Percentiles rank a stretch among this genome's conserved stretches.
phyloP scores from a whole-genome alignment of 1,140 invertebrate species.

The Sarcophaga peregrina region DNA sequence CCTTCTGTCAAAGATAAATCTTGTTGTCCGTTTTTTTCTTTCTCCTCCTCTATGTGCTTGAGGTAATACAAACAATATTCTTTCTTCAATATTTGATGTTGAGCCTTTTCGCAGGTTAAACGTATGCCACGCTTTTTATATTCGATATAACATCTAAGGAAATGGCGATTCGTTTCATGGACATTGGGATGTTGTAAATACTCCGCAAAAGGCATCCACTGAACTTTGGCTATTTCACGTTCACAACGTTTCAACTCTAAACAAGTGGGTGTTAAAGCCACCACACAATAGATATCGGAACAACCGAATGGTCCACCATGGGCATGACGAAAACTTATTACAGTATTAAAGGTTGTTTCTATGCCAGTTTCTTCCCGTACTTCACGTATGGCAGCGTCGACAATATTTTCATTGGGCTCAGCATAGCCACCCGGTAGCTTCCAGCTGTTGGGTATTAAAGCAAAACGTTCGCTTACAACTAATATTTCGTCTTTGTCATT shows the following conservation, averaged over 20 bases:
- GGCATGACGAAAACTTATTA: slow-evolving; percentile 82
- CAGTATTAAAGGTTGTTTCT: slow-evolving; percentile 76
- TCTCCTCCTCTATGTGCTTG: slow-evolving; percentile 26
- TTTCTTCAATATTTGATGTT: slow-evolving; percentile 59
- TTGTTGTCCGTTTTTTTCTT: neutral
- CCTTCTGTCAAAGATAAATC: neutral
- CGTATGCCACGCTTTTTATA: slow-evolving; percentile 72
- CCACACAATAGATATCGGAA: slow-evolving; percentile 86
- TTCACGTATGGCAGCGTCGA: slow-evolving; percentile 83
- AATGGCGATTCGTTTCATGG: slow-evolving; percentile 77
- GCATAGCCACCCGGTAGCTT: slow-evolving; percentile 93
- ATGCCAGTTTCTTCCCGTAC: slow-evolving; percentile 92
- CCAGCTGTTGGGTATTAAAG: slow-evolving; percentile 75
- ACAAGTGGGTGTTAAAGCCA: slow-evolving; percentile 76
- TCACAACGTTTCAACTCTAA: slow-evolving; percentile 75
- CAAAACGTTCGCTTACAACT: slow-evolving; percentile 82
- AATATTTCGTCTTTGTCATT: slow-evolving; percentile 84
- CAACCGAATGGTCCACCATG: slow-evolving; percentile 79
- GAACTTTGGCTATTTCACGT: slow-evolving; percentile 79
- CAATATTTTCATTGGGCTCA: slow-evolving; percentile 85
- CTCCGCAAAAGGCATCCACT: slow-evolving; percentile 87
- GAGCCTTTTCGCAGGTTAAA: slow-evolving; percentile 67
- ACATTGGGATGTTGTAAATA: slow-evolving; percentile 79
- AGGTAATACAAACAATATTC: slow-evolving; percentile 56
- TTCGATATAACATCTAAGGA: slow-evolving; percentile 75